phyloP scores from a whole-genome alignment of 2,113 vertebrate species.

The Greenwoodochromis staneri region DNA sequence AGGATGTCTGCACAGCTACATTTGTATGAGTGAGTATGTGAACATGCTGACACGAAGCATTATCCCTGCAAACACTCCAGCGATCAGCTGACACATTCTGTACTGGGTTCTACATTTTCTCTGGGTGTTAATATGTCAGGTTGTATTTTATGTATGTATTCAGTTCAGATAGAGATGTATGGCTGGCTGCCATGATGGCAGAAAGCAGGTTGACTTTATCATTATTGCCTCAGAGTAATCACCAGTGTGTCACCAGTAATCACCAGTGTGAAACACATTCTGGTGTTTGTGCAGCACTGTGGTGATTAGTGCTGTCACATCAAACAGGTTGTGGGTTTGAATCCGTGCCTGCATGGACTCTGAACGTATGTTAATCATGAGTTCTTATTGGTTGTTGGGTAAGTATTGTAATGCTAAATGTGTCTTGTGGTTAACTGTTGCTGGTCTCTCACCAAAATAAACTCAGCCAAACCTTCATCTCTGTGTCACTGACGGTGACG shows the following conservation, averaged over 20 bases:
- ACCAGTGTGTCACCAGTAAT: neutral
- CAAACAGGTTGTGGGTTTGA: neutral
- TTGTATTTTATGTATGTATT: neutral
- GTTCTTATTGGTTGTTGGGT: neutral
- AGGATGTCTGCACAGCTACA: neutral
- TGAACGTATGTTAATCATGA: neutral
- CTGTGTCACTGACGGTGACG: neutral
- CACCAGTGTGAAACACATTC: neutral
- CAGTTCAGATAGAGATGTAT: neutral
- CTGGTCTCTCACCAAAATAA: neutral
- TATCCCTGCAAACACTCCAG: neutral
- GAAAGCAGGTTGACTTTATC: neutral
- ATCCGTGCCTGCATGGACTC: neutral
- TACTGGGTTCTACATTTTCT: neutral
- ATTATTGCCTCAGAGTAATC: neutral
- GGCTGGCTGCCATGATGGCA: neutral
- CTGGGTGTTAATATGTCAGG: neutral
- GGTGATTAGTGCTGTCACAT: neutral
- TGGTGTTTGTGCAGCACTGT: neutral
- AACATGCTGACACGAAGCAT: neutral
- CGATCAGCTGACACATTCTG: neutral
- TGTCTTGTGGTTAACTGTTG: neutral
- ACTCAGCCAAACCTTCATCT: neutral
- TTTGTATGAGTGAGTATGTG: neutral
- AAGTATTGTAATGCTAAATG: neutral